Evolutionary conservation across 2,888 invertebrate genomes (phyloP), one percentile per base, ranked within the genome.

Genomic region (Tigriopus californicus): DNA sequence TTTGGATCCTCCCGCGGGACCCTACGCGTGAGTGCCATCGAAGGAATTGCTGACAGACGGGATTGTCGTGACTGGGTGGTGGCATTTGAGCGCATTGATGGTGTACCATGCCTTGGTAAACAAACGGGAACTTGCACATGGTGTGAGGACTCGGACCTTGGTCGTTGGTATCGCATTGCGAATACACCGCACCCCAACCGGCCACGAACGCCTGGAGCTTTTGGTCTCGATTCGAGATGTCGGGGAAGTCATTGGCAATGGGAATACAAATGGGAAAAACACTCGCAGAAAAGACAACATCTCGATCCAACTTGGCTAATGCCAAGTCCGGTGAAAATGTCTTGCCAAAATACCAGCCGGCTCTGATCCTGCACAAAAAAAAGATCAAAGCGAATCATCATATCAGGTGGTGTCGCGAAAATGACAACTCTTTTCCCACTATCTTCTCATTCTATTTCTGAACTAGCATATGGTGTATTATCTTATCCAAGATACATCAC

Each of bases 111-210:
- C 41, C 41, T 15, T 54, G 33, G 41, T 40, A 41, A 12, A 40
- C 41, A 15, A 54, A 54, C 18, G 54, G 54, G 41, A 54, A 54
- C 15, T 54, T 54, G 54, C 54, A 54, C 54, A 54, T 54, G 12
- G 25, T 54, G 40, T 54, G 54, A 2, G 25, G 25, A 18, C 18
- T 18, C 1, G 54, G 54, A 25, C 54, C 54, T 18, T 33, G 18
- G 25, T 41, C 54, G 41, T 54, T 54, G 25, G 54, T 15, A 41
- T 41, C 54, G 41, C 54, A 54, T 41, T 33, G 40, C 13, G 41
- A 54, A 41, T 40, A 40, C 12, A 15, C 54, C 2, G 41, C 41
- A 6, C 54, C 54, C 54, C 54, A 54, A 33, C 54, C 54, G 13
- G 40, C 54, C 33, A 54, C 54, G 18, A 2, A 54, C 10, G 15